A percentile compares a stretch with the other conserved stretches of the same genome.
phyloP scores from a whole-genome alignment of 1,140 invertebrate genomes.

The Hyphantria cunea region DNA sequence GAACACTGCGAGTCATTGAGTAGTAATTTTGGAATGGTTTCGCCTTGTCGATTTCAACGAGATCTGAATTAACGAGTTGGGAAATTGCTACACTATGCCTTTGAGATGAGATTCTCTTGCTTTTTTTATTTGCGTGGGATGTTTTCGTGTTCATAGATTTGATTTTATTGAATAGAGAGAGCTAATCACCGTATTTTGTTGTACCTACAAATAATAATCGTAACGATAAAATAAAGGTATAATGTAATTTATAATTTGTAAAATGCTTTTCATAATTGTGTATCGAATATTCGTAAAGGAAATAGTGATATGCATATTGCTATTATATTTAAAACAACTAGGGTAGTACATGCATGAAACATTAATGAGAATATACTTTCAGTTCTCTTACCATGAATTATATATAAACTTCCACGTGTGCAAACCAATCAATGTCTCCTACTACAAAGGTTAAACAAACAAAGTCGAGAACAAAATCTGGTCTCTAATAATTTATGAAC shows the following conservation, averaged over 20 bases:
- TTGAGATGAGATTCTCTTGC: not conserved
- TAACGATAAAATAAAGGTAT: too few relatives aligned
- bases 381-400: not conserved
- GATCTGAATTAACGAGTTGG: slow-evolving; percentile 42
- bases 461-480: slow-evolving; percentile 7
- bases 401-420: not conserved
- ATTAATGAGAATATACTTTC: too few relatives aligned
- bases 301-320: too few relatives aligned
- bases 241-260: too few relatives aligned
- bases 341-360: too few relatives aligned
- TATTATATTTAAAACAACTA: too few relatives aligned
- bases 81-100: slow-evolving; percentile 26
- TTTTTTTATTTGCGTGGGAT: not conserved
- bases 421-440: not conserved
- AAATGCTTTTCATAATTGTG: too few relatives aligned
- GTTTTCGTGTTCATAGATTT: too few relatives aligned
- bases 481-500: slow-evolving; percentile 22
- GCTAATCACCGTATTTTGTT: too few relatives aligned
- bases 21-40: slow-evolving; percentile 41
- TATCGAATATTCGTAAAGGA: too few relatives aligned
- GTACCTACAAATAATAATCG: too few relatives aligned
- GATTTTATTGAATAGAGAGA: too few relatives aligned
- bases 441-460: not conserved
- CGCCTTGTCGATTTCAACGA: slow-evolving; percentile 42
- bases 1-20: slow-evolving; percentile 41